Evolutionary conservation across 2,113 vertebrate species (phyloP).

Genomic region (Tinamus guttatus): DNA sequence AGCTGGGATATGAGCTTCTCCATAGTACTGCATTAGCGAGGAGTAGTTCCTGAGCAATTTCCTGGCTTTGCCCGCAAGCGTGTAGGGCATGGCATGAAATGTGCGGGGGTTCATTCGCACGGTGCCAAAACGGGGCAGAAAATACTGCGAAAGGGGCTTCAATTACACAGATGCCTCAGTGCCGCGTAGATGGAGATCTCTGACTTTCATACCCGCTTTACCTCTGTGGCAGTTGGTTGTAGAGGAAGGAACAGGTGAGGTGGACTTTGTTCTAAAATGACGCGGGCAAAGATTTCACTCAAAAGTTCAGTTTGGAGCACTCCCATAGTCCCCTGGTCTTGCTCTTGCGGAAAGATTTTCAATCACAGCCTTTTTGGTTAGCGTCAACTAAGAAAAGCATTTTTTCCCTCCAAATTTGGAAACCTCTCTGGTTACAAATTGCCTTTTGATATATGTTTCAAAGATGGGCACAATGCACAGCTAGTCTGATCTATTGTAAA

Average conservation of each 20-base stretch:
- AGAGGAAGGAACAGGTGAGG: not conserved
- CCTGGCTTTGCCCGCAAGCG: not conserved
- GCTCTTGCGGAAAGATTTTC: not conserved
- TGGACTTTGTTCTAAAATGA: not conserved
- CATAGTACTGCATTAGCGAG: not conserved
- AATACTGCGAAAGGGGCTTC: not conserved
- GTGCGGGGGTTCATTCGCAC: not conserved
- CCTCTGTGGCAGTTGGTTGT: not conserved
- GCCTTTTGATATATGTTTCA: not conserved
- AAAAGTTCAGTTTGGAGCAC: not conserved
- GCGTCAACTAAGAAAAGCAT: not conserved
- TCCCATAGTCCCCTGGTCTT: not conserved
- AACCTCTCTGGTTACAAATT: not conserved
- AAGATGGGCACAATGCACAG: not conserved
- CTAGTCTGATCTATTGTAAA: not conserved
- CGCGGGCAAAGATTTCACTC: not conserved
- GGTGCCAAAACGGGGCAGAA: not conserved
- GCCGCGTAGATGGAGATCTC: not conserved
- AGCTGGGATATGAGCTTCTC: not conserved
- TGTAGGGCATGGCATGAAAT: not conserved
- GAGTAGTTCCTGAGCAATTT: not conserved
- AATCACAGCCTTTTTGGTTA: not conserved
- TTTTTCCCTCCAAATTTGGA: not conserved
- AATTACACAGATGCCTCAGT: not conserved
- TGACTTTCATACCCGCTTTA: not conserved